Conservation (phyloP, 2,888 invertebrate species). For the Eupithecia abbreviata region DNA sequence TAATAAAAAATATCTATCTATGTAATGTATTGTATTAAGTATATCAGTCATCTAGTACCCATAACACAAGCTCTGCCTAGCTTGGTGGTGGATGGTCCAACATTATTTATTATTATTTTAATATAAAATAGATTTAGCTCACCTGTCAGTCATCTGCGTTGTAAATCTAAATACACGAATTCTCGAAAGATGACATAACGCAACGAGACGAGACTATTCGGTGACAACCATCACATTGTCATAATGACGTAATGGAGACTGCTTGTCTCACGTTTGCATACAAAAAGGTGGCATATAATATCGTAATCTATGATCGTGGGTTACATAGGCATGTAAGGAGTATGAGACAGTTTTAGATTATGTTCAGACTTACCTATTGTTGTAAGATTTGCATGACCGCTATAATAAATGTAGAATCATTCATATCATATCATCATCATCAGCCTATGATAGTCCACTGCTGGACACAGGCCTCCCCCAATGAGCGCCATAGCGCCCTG, state of each 20-base stretch:
- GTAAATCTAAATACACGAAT: not conserved
- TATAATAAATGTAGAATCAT: not conserved
- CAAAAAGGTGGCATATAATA: constrained; percentile 44
- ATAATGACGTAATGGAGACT: constrained; percentile 36
- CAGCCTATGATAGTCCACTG: no score
- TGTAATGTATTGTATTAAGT: no score
- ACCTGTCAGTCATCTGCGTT: not conserved
- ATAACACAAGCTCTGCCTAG: no score
- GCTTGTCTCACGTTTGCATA: constrained; percentile 46
- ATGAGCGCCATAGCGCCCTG: no score
- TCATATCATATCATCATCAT: no score
- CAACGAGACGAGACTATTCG: constrained; percentile 36
- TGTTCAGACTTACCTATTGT: not conserved
- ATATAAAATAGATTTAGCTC: not conserved
- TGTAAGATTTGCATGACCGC: not conserved
- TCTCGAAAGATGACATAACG: constrained; percentile 22
- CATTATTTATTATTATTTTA: no score
- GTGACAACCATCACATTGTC: constrained; percentile 41
- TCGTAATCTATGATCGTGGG: constrained; percentile 23
- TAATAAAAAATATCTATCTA: no score
- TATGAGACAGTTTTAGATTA: constrained; percentile 3
- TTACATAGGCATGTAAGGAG: constrained; percentile 3
- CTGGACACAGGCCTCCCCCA: no score
- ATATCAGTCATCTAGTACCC: no score
- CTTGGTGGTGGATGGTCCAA: no score